Evolutionary conservation across 2,888 invertebrate species (phyloP), one percentile per base, ranked within the genome.

Genomic region (Molorchus minor): DNA sequence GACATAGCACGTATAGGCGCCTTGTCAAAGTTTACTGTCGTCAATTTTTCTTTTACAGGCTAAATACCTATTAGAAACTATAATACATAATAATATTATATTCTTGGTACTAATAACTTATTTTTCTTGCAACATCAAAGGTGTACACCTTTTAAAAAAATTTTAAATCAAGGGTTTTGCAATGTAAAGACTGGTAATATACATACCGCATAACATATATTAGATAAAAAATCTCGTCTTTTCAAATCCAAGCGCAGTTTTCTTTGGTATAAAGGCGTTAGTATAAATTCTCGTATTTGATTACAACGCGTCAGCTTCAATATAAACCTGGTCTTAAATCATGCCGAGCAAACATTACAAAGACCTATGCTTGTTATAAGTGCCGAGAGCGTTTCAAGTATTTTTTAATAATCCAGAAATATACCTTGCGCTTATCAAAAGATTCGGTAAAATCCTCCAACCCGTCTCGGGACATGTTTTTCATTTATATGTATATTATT

Each of bases 361-460:
- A 56, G 38, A 56, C 49, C 56, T 43, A 35, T 21, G 56, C 56
- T 56, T 56, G 56, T 56, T 56, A 56, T 46, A 56, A 56, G 56
- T 49, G 56, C 41, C 38, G 49, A 56, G 49, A 56, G 56, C 56
- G 21, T 33, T 54, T 45, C 35, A 54, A 44, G 44, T 54, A 54
- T 54, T 45, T 45, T n/a, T 45, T 45, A 54, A 54, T 44, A 54
- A 54, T 54, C 44, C 35, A 54, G 44, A 54, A 54, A 54, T 54
- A 54, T 29, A 54, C 54, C 54, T 54, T 49, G 16, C 49, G 33
- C 49, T 49, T 20, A 49, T 36, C 47, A 47, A 15, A 36, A 30
- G 47, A 20, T 20, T 8, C 33, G 12, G 21, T 13, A 36, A 21
- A 36, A 47, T 47, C 21, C 47, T 35, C 21, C 35, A 47, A 47